Percentiles rank a stretch among this genome's conserved stretches.
Evolutionary conservation across 2,888 invertebrate species (phyloP).

Genomic region (Galerucella nymphaeae): DNA sequence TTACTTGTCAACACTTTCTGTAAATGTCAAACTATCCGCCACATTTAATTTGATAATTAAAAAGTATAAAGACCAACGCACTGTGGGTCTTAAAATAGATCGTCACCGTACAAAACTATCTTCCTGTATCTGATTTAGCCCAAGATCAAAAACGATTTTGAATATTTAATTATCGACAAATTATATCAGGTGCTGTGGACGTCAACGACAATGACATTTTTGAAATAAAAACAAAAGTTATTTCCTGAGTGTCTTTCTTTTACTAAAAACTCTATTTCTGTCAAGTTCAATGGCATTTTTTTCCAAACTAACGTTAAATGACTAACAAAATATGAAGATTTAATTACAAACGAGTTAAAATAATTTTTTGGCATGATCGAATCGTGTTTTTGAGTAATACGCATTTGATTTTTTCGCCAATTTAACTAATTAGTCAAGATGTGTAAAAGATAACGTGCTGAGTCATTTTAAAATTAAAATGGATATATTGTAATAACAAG

Average conservation of each 20-base stretch:
- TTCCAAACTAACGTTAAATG: not conserved
- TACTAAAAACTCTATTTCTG: conserved; percentile 4
- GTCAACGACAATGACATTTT: not conserved
- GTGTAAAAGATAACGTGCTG: too few relatives aligned
- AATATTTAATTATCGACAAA: not conserved
- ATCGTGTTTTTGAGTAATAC: not conserved
- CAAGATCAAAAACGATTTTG: not conserved
- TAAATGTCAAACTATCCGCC: too few relatives aligned
- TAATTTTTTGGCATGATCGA: conserved; percentile 11
- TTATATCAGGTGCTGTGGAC: not conserved
- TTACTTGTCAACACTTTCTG: too few relatives aligned
- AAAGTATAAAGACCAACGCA: not conserved
- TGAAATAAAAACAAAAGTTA: not conserved
- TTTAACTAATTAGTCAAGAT: not conserved
- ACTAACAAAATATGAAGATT: not conserved
- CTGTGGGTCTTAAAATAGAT: not conserved
- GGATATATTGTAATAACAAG: too few relatives aligned
- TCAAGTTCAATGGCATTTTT: conserved; percentile 15
- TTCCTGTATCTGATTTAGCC: not conserved
- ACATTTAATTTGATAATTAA: not conserved
- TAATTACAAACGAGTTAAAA: not conserved
- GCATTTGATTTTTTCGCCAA: conserved; percentile 1
- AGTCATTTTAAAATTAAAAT: too few relatives aligned
- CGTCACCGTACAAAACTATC: not conserved
- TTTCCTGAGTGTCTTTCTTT: not conserved